phyloP scores from a whole-genome alignment of 2,113 vertebrate genomes.

The Brachyhypopomus occidentalis region DNA sequence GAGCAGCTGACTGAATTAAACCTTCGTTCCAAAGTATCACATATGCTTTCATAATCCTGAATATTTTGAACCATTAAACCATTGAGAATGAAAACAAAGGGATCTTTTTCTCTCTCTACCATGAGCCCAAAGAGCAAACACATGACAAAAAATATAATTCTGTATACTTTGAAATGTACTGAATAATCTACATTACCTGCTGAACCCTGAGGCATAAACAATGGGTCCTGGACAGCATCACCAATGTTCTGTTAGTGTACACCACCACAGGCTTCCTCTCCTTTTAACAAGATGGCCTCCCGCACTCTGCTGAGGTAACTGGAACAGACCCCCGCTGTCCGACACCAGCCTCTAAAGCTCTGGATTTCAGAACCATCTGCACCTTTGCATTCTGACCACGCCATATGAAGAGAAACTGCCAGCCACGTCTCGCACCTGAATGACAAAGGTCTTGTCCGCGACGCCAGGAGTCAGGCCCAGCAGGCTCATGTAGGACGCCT shows the following conservation, averaged over 20 bases:
- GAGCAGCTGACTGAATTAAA: too few species aligned
- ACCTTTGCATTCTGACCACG: neutral
- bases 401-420: neutral
- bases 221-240: neutral
- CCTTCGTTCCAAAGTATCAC: too few species aligned
- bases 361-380: neutral
- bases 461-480: slow-evolving; percentile 87
- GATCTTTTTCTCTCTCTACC: too few species aligned
- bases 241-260: neutral
- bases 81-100: too few species aligned
- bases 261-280: neutral
- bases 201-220: neutral
- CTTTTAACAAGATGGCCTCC: neutral
- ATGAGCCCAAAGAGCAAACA: neutral
- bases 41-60: too few species aligned
- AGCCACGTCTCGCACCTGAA: slow-evolving; percentile 78
- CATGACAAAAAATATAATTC: neutral
- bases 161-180: neutral
- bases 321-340: neutral
- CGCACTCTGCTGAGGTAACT: neutral
- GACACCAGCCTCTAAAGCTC: neutral
- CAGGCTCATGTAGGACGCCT: slow-evolving; percentile 87
- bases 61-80: too few species aligned
- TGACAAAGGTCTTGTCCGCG: slow-evolving; percentile 87
- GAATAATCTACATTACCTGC: neutral